Percentiles rank a stretch among this genome's conserved stretches.
These are phyloP conservation scores for Eumerus sabulonum DNA, from an alignment of 2,888 invertebrate species.

Conservation along the genomic window DNA sequence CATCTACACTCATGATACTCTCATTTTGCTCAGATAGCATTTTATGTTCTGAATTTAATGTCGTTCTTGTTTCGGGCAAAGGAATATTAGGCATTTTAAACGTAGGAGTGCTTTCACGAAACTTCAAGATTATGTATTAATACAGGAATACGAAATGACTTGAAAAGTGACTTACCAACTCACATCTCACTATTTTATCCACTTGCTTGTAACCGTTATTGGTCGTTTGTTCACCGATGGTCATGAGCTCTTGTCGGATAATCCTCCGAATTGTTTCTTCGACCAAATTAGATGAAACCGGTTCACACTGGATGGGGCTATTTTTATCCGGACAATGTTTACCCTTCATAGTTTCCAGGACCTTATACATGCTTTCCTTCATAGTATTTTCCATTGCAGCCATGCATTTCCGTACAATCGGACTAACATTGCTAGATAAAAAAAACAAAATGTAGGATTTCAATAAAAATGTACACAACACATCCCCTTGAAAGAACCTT, in stretches of 20 bases:
- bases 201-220: background rate
- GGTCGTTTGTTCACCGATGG: conserved; percentile 24
- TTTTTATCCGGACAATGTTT: background rate
- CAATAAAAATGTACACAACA: background rate
- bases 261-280: conserved; percentile 61
- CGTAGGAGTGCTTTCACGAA: conserved; percentile 69
- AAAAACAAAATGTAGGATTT: background rate
- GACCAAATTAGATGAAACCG: conserved; percentile 19
- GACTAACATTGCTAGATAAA: conserved; percentile 67
- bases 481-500: too few species aligned
- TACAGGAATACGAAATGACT: too few species aligned
- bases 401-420: conserved; percentile 72
- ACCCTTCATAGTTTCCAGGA: conserved; percentile 66
- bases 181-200: conserved; percentile 53
- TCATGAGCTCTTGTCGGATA: conserved; percentile 57
- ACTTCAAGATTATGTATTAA: conserved; percentile 51
- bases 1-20: conserved; percentile 6
- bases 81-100: conserved; percentile 71
- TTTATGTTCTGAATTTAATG: background rate
- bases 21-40: conserved; percentile 24
- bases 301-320: background rate
- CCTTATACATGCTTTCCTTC: conserved; percentile 67
- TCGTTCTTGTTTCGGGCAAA: too few species aligned
- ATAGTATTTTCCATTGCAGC: conserved; percentile 70
- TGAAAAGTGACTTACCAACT: conserved; percentile 69